These are phyloP conservation scores for Ceratitis capitata DNA, from an alignment of 1,140 invertebrate species.

Conservation along the genomic window DNA sequence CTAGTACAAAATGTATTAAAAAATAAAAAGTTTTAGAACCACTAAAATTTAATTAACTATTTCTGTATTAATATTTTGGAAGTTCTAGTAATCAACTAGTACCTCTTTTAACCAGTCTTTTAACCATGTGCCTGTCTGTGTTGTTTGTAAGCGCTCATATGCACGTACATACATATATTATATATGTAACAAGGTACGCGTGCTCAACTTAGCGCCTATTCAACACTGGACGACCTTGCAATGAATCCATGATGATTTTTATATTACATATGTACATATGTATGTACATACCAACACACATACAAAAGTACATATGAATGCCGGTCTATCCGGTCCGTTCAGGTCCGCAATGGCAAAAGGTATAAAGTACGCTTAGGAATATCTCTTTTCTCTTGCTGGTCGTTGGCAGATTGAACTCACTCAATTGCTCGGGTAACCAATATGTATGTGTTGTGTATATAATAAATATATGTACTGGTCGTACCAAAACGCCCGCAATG, in stretches of 20 bases:
- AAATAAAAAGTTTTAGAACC: no score
- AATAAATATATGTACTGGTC: neutral
- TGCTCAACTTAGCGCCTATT: constrained; percentile 42
- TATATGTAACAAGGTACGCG: neutral
- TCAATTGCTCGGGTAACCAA: no score
- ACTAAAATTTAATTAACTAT: no score
- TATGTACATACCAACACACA: no score
- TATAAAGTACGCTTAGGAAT: constrained; percentile 3
- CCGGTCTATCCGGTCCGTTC: neutral
- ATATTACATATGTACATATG: no score
- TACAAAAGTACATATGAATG: no score
- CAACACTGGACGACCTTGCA: constrained; percentile 61
- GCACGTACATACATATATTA: neutral
- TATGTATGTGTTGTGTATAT: no score
- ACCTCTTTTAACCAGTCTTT: neutral
- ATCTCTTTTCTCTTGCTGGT: neutral
- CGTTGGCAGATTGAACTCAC: neutral
- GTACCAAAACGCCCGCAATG: neutral
- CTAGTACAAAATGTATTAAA: no score
- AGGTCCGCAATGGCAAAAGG: neutral
- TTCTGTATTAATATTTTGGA: no score
- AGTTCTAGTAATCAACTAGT: no score
- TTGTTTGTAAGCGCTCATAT: neutral
- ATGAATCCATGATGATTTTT: constrained; percentile 50
- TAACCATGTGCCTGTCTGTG: neutral